Conservation (phyloP, 2,113 vertebrate species). For the Python bivittatus region DNA sequence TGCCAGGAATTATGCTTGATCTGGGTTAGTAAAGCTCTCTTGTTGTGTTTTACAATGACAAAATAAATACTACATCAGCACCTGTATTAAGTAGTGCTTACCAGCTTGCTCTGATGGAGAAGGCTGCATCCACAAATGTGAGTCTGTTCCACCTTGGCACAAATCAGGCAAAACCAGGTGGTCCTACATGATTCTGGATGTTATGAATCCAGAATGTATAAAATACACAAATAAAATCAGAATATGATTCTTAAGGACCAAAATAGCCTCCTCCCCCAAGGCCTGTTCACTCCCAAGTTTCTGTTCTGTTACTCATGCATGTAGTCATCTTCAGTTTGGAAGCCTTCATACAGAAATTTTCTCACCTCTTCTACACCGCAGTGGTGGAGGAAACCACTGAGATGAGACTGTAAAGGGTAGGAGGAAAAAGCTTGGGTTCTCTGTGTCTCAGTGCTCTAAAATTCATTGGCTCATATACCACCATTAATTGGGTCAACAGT, state of each 20-base stretch:
- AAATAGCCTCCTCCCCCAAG: background rate
- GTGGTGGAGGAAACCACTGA: background rate
- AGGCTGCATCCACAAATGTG: background rate
- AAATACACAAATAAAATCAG: background rate
- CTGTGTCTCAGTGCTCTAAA: background rate
- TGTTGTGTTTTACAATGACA: background rate
- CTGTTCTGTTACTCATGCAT: background rate
- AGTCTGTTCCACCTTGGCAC: background rate
- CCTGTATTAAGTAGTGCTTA: background rate
- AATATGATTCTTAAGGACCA: background rate
- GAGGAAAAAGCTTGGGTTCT: background rate
- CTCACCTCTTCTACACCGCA: background rate
- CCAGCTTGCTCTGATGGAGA: background rate
- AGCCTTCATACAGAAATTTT: background rate
- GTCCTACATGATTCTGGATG: background rate
- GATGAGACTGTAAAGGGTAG: background rate
- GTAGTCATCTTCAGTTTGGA: background rate
- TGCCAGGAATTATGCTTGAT: background rate
- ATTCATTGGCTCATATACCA: background rate
- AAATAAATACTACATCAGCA: background rate
- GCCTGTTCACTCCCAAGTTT: background rate
- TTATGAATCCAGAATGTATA: too few species aligned
- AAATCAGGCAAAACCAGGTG: background rate
- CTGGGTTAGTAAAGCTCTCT: background rate
- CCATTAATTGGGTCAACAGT: background rate